Percentiles rank a stretch among this genome's conserved stretches.
These are phyloP conservation scores for Cyphomyrus discorhynchus DNA, from an alignment of 2,113 vertebrate genomes.

Conservation along the genomic window DNA sequence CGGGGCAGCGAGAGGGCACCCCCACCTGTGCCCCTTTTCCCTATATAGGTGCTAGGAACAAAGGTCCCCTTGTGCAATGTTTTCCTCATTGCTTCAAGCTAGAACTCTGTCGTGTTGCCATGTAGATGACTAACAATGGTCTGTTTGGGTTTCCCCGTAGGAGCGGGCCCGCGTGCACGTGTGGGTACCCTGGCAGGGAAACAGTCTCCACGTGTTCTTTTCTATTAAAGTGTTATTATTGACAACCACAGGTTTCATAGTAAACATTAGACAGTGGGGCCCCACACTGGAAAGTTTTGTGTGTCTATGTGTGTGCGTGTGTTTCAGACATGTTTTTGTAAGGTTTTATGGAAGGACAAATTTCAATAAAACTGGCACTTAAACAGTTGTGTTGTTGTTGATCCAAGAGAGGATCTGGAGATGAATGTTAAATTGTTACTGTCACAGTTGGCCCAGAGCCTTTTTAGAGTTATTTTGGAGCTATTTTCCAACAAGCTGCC, in stretches of 20 bases:
- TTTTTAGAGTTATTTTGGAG: background rate
- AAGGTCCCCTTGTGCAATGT: conserved; percentile 32
- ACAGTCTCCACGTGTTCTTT: conserved; percentile 15
- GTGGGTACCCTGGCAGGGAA: background rate
- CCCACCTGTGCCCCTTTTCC: background rate
- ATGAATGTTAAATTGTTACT: conserved; percentile 17
- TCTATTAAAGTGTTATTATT: conserved; percentile 16
- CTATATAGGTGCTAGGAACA: conserved; percentile 19
- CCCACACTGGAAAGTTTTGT: background rate
- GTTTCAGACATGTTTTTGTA: conserved; percentile 4
- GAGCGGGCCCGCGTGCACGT: background rate
- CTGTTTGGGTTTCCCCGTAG: background rate
- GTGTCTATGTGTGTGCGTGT: background rate
- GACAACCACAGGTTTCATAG: conserved; percentile 5
- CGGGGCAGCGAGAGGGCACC: conserved; percentile 14
- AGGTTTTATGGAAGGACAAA: conserved; percentile 7
- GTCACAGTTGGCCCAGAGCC: background rate
- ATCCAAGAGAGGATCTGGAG: background rate
- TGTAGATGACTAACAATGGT: conserved; percentile 6
- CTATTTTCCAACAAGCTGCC: background rate
- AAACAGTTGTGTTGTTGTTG: background rate
- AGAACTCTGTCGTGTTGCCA: conserved; percentile 10
- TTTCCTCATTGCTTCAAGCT: background rate
- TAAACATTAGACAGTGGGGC: conserved; percentile 1
- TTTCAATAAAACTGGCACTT: conserved; percentile 8